A percentile compares a stretch with the other conserved stretches of the same genome.
Conservation (phyloP, 2,797 vertebrate species). For the Acestrorhynchus altus region DNA sequence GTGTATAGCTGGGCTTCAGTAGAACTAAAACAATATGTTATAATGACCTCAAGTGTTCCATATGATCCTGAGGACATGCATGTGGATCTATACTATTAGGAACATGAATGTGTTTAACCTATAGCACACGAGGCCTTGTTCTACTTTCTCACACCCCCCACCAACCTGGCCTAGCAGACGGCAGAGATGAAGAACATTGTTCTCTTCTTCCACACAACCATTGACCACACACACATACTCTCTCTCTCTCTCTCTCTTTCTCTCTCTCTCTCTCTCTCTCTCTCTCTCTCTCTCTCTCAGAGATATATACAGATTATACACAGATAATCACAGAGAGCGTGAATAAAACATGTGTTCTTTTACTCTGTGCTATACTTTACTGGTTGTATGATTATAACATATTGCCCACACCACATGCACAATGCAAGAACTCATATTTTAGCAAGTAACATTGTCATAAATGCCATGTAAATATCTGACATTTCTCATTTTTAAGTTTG, state of each 20-base stretch:
- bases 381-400: background rate
- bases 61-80: background rate
- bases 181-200: slow-evolving; percentile 10
- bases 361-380: background rate
- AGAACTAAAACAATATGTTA: slow-evolving; percentile 3
- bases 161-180: slow-evolving; percentile 47
- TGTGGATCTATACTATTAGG: slow-evolving; percentile 30
- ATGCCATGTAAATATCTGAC: no score
- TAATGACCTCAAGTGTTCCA: background rate
- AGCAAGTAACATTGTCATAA: no score
- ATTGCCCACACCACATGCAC: background rate
- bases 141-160: slow-evolving; percentile 18
- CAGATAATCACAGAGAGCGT: background rate
- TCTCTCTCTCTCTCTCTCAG: background rate
- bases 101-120: slow-evolving; percentile 25
- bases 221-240: background rate
- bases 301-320: no score
- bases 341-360: background rate
- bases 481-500: no score
- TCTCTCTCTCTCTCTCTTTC: background rate
- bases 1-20: background rate
- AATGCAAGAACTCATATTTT: background rate
- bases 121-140: slow-evolving; percentile 14
- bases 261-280: background rate
- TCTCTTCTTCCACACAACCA: background rate